phyloP scores from a whole-genome alignment of 2,888 invertebrate species.

The Drosophila subquinaria region DNA sequence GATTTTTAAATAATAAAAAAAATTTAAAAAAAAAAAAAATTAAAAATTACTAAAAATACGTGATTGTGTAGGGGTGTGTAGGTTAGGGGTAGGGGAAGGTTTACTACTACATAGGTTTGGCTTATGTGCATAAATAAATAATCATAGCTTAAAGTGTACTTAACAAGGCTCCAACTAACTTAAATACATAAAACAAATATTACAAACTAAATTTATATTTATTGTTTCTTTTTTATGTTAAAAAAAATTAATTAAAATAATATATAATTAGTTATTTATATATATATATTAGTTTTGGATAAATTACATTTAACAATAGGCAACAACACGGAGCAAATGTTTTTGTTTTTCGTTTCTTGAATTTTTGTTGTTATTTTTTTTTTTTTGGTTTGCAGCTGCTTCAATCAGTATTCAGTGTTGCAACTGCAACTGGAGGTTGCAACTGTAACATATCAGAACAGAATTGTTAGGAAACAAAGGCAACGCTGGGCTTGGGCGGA shows the following conservation, averaged over 20 bases:
- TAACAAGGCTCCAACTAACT: constrained; percentile 50
- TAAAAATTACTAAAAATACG: background rate
- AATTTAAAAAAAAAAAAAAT: constrained; percentile 22
- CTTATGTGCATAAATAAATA: constrained; percentile 66
- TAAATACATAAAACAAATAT: constrained; percentile 35
- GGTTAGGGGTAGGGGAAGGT: background rate
- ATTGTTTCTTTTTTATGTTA: background rate
- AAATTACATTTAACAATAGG: constrained; percentile 72
- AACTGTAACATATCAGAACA: constrained; percentile 41
- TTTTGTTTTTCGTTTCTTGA: constrained; percentile 15
- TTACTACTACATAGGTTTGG: constrained; percentile 3
- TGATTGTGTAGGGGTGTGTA: background rate
- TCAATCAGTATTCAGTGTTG: constrained; percentile 28
- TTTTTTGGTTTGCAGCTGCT: constrained; percentile 39
- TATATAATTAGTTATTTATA: constrained; percentile 15
- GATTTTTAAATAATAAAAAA: constrained; percentile 82
- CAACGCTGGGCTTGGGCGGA: constrained; percentile 19
- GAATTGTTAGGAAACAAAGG: constrained; percentile 10
- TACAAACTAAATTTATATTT: constrained; percentile 13
- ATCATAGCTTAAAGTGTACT: constrained; percentile 60
- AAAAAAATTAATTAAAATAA: constrained; percentile 30
- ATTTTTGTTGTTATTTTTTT: background rate
- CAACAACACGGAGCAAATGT: constrained; percentile 77
- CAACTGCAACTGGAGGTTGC: constrained; percentile 36
- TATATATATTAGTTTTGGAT: constrained; percentile 22